Base-by-base conservation (phyloP, 1,140 invertebrate genomes). In the Metaphire vulgaris region DNA sequence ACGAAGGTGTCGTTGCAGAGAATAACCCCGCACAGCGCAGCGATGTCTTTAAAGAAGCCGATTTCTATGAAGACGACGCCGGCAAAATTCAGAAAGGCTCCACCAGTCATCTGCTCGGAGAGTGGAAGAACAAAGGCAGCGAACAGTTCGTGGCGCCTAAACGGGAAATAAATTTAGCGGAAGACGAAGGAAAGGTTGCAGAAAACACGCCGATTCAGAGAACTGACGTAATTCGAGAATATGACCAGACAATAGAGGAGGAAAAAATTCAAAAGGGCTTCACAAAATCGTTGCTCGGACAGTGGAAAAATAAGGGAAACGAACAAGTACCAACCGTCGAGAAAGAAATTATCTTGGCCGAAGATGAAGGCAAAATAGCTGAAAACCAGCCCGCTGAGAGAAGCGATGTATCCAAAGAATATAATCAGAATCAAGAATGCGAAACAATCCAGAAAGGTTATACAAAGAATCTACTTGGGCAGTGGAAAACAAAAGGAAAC, bases 101-200 rank as follows among this genome's bases (percentile, higher is more conserved):
- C 1, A 75, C 75, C 14, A 70, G 64, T 67, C 30, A 76, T 64
- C 29, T 76, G 21, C 33, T 71, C 14, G 66, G 56, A 15, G 29
- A 76, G 30, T 76, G 74, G 74, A 69, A 75, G 28, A 2, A 76
- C 32, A 70, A 76, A 68, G 75, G 68, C n/a, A 31, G 71, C 33
- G 30, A 75, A 16, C 21, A 72, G 33, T 32, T 26, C 21, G 33
- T 56, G n/a, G 26, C 0, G 32, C 75, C 16, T 2, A 74, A 70
- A 41, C 29, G 33, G 29, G 33, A 28, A 12, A 70, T 72, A 67
- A 70, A 72, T 64, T 26, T 76, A 6, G 69, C 75, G 0, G 75
- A 76, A 64, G 75, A 72, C 29, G 75, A 76, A n/a, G 68, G 68
- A 0, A 28, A 28, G 2, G 33, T 76, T 30, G 29, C 33, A 29